phyloP scores from a whole-genome alignment of 2,888 invertebrate genomes.

The Tanytarsus gracilentus region DNA sequence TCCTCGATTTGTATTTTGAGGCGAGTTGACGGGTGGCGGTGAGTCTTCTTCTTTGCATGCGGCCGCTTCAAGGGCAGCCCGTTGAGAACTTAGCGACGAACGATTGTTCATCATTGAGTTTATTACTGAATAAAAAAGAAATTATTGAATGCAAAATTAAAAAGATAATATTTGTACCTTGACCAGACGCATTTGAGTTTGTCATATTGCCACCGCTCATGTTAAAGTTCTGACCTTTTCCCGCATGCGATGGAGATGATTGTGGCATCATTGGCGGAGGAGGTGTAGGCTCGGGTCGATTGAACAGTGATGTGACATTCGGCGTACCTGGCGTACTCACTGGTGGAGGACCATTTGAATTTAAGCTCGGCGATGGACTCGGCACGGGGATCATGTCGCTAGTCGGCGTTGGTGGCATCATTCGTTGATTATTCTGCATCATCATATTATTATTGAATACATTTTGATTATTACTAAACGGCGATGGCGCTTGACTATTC shows the following conservation, averaged over 20 bases:
- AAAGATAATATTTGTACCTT: neutral
- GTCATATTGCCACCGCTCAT: constrained; percentile 32
- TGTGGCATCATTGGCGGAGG: constrained; percentile 45
- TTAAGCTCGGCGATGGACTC: constrained; percentile 44
- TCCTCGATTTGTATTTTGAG: constrained; percentile 46
- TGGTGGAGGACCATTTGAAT: constrained; percentile 45
- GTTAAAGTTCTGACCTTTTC: constrained; percentile 19
- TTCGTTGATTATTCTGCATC: constrained; percentile 33
- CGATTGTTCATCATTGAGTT: constrained; percentile 30
- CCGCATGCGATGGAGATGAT: constrained; percentile 35
- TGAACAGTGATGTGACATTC: constrained; percentile 48
- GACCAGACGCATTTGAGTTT: constrained; percentile 30
- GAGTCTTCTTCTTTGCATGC: constrained; percentile 58
- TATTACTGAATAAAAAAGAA: neutral
- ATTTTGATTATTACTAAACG: constrained; percentile 45
- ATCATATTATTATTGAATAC: constrained; percentile 41
- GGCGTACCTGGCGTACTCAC: constrained; percentile 52
- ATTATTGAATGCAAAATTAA: neutral
- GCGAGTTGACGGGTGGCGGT: constrained; percentile 45
- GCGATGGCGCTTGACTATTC: constrained; percentile 47
- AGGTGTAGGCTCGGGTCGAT: constrained; percentile 49
- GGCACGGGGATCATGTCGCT: constrained; percentile 45
- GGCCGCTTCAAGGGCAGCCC: constrained; percentile 63
- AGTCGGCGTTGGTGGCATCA: constrained; percentile 48
- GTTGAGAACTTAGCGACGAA: constrained; percentile 46